Conservation (phyloP, 2,888 invertebrate species). For the Arrhopalites spinosus region DNA sequence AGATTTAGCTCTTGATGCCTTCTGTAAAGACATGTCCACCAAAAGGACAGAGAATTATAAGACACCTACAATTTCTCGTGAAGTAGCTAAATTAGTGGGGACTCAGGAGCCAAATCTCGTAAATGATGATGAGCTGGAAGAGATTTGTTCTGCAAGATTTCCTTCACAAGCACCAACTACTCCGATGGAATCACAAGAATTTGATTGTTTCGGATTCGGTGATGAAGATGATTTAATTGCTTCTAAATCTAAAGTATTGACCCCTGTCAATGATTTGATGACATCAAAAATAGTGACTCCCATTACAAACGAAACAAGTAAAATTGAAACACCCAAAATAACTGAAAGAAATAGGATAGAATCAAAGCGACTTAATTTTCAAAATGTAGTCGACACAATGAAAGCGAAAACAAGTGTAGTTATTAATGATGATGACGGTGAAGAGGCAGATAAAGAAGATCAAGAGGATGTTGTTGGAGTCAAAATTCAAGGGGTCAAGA, state of each 20-base stretch:
- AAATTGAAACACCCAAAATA: constrained; percentile 21
- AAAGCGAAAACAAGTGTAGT: too few relatives aligned
- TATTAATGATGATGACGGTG: constrained; percentile 52
- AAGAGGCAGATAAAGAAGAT: constrained; percentile 59
- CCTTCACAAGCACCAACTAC: constrained; percentile 59
- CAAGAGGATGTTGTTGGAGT: constrained; percentile 49
- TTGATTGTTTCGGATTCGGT: constrained; percentile 45
- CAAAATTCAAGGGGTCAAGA: constrained; percentile 53
- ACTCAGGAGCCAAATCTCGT: background rate
- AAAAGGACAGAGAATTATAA: background rate
- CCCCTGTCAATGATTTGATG: too few relatives aligned
- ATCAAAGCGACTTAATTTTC: background rate
- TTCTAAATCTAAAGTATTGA: too few relatives aligned
- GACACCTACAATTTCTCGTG: constrained; percentile 13
- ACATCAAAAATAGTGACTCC: too few relatives aligned
- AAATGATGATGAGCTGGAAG: constrained; percentile 32
- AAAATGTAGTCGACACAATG: constrained; percentile 44
- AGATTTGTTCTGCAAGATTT: constrained; percentile 66
- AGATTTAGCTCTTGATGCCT: constrained; percentile 32
- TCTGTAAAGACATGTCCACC: constrained; percentile 11
- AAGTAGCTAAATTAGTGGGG: constrained; percentile 33
- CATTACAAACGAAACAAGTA: background rate
- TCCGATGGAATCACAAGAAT: constrained; percentile 47
- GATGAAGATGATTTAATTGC: constrained; percentile 42
- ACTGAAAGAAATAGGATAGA: constrained; percentile 2